Base-by-base conservation (phyloP, 92 coral and sea anemone species). In the Nematostella vectensis region DNA sequence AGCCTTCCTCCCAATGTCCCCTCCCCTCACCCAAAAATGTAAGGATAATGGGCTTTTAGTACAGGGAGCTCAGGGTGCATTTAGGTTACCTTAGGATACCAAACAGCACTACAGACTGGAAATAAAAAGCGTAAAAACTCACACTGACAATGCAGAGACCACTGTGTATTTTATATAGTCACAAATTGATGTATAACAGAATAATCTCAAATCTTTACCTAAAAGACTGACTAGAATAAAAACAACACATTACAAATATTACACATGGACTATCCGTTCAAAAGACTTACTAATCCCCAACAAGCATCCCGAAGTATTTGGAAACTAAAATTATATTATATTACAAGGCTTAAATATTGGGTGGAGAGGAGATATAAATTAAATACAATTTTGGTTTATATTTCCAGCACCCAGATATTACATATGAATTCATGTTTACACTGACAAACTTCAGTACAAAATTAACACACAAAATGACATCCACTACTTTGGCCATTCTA, bases 271-370 rank as follows among this genome's bases (percentile, higher is more conserved):
- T 9, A 45, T 45, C 51, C 18, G 51, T 45, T 45, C 12, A 11
- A 45, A 11, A 45, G 51, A 45, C 9, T n/a, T 45, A 45, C 23
- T 45, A 45, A 4, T 10, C 9, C n/a, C n/a, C 18, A 22, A 19
- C 21, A 10, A 4, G 9, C 18, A 19, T 10, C 51, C 51, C 51
- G 12, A 45, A 6, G 15, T 33, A 33, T 33, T 45, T 45, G 51
- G 51, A 45, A 45, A 45, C 51, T 45, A 58, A 58, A 58, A 58
- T 18, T 36, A 42, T 37, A 43, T 36, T 66, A 66, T 66, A 66
- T 66, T 66, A 66, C 72, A 66, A 43, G 62, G 47, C 57, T 66
- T 66, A 66, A 55, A 66, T 66, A 66, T 49, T 40, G 28, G 21
- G 68, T 55, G 72, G 13, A 45, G 24, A 40, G 72, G 36, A 55